Conservation (phyloP, 2,797 vertebrate genomes). For the Tragopan temminckii region DNA sequence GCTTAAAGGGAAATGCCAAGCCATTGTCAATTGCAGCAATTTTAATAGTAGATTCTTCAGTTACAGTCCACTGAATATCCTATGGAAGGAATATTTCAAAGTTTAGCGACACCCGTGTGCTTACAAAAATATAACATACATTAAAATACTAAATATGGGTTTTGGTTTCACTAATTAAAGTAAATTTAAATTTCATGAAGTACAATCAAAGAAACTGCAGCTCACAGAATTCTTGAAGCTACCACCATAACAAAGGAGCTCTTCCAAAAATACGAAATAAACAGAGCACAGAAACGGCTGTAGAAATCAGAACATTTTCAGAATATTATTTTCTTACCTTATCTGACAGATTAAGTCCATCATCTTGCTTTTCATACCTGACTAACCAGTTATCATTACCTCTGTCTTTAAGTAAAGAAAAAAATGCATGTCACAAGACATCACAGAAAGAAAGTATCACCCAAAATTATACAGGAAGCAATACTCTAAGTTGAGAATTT, state of each 20-base stretch:
- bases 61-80: slow-evolving; percentile 86
- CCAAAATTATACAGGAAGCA: neutral
- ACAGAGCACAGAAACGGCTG: neutral
- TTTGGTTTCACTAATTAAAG: neutral
- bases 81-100: slow-evolving; percentile 56
- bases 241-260: neutral
- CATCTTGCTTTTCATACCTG: slow-evolving; percentile 91
- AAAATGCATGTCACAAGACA: neutral
- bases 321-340: slow-evolving; percentile 81
- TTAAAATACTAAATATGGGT: neutral
- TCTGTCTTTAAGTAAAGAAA: slow-evolving; percentile 85
- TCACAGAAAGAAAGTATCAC: neutral
- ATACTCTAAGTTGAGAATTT: neutral
- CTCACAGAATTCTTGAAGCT: neutral
- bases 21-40: slow-evolving; percentile 98
- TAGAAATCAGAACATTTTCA: neutral
- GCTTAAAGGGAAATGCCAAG: slow-evolving; percentile 97
- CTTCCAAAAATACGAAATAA: neutral
- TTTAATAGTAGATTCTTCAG: slow-evolving; percentile 88
- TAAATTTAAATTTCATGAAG: neutral
- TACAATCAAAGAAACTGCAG: neutral
- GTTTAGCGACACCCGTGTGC: neutral
- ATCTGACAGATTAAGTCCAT: slow-evolving; percentile 69
- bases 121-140: neutral
- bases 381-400: slow-evolving; percentile 99